Base-by-base conservation (phyloP, 1,140 invertebrate species). In the Aphelenchoides besseyi region DNA sequence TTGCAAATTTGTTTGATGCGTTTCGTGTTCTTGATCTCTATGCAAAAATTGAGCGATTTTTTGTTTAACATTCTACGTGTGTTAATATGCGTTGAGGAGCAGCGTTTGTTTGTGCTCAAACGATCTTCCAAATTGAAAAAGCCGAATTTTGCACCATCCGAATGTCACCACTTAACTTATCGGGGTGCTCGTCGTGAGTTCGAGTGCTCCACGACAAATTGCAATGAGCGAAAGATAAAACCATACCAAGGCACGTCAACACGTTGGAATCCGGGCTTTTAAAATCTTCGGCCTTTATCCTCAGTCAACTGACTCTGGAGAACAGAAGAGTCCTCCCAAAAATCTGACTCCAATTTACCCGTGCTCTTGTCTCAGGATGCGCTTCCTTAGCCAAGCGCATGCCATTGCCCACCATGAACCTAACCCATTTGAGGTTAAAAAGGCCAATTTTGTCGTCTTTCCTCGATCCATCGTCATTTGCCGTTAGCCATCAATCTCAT, bases 331-430 rank as follows among this genome's bases (percentile, higher is more conserved):
- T 33, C 55, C 12, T 23, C 32, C 5, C 5, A 5, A 5, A 59
- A 59, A 59, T 59, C 18, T 59, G 55, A 59, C 55, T 59, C 55
- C 55, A 59, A 59, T 59, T 59, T 59, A 18, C 26, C 55, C 18
- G 55, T 23, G 18, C 55, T 59, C 18, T 59, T 59, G 55, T 18
- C 55, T 8, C 55, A 48, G 23, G 41, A 48, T 48, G 41, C 12
- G 41, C 41, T 12, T 23, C 23, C 41, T 23, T 48, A 12, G 12
- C 41, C n/a, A n/a, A n/a, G n/a, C n/a, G 41, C 12, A 12, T 12
- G 41, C 41, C 41, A 48, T 48, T 48, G 41, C 41, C 41, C 41
- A 16, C 41, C 41, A 48, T 48, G 41, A 48, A 48, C n/a, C n/a
- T n/a, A n/a, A n/a, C 41, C 41, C 41, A 48, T 48, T 48, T 48